These are phyloP conservation scores for Crocuta crocuta DNA, from an alignment of 2,113 vertebrate species.

Conservation along the genomic window DNA sequence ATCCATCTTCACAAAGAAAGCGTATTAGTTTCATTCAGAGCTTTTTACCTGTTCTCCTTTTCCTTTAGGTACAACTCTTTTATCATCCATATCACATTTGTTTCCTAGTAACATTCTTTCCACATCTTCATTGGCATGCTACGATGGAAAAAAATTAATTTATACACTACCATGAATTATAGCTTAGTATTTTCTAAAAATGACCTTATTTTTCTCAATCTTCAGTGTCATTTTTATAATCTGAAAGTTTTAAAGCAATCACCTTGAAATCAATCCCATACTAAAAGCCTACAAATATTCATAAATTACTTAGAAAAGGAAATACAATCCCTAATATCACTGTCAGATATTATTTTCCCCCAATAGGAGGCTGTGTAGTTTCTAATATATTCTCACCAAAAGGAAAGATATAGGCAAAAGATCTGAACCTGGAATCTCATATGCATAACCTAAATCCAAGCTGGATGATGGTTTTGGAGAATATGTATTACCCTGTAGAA, in stretches of 20 bases:
- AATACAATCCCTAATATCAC: neutral
- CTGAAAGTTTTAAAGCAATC: slow-evolving; percentile 48
- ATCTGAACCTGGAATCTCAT: neutral
- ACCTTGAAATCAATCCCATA: neutral
- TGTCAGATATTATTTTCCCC: neutral
- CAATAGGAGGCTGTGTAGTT: neutral
- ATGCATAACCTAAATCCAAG: neutral
- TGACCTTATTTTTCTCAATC: slow-evolving; percentile 22
- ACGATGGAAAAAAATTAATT: slow-evolving; percentile 72
- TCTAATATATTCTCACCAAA: slow-evolving; percentile 9
- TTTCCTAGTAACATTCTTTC: slow-evolving; percentile 99
- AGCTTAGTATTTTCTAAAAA: slow-evolving; percentile 13
- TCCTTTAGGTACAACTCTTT: slow-evolving; percentile 97
- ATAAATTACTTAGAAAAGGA: slow-evolving; percentile 10
- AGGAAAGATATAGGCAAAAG: neutral
- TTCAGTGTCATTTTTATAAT: neutral
- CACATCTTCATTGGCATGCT: slow-evolving; percentile 99
- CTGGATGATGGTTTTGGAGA: neutral
- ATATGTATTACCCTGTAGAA: neutral
- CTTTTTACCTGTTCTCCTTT: slow-evolving; percentile 97
- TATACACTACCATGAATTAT: neutral
- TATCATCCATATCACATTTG: slow-evolving; percentile 99
- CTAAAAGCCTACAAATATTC: neutral
- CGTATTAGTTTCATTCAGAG: neutral
- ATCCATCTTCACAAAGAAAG: neutral